Evolutionary conservation across 2,888 invertebrate species (phyloP).

Genomic region (Rotaria sp.): DNA sequence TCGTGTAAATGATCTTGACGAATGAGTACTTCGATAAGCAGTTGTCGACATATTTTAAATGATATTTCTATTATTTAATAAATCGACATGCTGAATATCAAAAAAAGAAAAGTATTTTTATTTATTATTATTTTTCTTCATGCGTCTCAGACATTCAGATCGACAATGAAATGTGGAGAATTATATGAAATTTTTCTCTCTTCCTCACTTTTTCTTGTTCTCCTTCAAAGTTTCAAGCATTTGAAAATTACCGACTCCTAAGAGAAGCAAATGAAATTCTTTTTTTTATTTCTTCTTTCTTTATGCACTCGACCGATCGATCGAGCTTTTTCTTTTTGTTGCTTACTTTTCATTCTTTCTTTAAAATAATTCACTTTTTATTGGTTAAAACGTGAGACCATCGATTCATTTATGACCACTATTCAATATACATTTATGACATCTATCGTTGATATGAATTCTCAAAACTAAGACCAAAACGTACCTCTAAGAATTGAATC

Average conservation of each 20-base stretch:
- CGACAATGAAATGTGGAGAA: not conserved
- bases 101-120: not conserved
- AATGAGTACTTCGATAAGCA: not conserved
- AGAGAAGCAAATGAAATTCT: not conserved
- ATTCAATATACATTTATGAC: not conserved
- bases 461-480: too few relatives aligned
- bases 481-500: too few relatives aligned
- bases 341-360: not conserved
- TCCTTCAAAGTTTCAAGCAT: not conserved
- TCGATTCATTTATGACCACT: not conserved
- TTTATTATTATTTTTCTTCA: not conserved
- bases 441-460: not conserved
- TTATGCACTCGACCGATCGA: conserved; percentile 10
- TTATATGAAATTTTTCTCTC: not conserved
- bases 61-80: not conserved
- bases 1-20: not conserved
- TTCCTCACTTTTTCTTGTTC: not conserved
- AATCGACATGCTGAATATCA: not conserved
- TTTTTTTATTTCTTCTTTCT: not conserved
- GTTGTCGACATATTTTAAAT: not conserved
- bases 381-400: not conserved
- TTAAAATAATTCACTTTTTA: not conserved
- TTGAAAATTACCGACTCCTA: not conserved
- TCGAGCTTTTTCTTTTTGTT: not conserved
- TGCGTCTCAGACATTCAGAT: not conserved